Base-by-base conservation (phyloP, 2,113 vertebrate species). In the Phasianus colchicus region DNA sequence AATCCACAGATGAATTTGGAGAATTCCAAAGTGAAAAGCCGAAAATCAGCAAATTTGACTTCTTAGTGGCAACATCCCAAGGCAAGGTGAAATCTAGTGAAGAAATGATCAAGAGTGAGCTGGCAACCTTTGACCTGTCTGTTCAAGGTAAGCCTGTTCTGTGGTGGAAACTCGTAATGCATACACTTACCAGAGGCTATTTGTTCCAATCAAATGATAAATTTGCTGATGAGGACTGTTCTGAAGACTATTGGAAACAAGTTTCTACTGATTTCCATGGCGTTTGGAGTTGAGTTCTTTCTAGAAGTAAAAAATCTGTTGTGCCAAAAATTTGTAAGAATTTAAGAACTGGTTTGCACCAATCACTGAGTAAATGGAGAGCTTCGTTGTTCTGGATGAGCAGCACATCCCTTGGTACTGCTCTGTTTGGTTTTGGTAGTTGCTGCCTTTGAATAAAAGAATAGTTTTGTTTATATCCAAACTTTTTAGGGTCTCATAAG, bases 1-100 rank as follows among this genome's bases (percentile, higher is more conserved):
- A 99, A 80, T 95, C 95, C 22, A 34, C 95, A 0, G 98, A 99
- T 47, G 99, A 99, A 86, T 99, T 99, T 9, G 99, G 98, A 13
- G 98, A 99, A 88, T 99, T 99, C 96, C 99, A 99, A 55, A 99
- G 98, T 1, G 99, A 99, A 94, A 99, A 99, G 82, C 98, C 99
- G 1, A 99, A 99, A 96, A 99, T 99, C 97, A 99, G 99, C 96
- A 99, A 99, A 96, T 99, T 99, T 63, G 99, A 99, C 97, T 99
- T 99, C 95, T 97, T 99, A 67, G 98, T 99, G 97, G 99, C 99
- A 7, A 99, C 98, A 50, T 96, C 99, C 38, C 99, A 99, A 93
- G 94, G 98, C 93, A 99, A 99, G 93, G 98, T 99, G 95, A 99
- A 99, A 89, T 99, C 99, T 81, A 99, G 99, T 8, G 99, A 99